These are phyloP conservation scores for Stomatorhinus ivindoensis DNA, from an alignment of 2,113 vertebrate genomes.

Conservation along the genomic window DNA sequence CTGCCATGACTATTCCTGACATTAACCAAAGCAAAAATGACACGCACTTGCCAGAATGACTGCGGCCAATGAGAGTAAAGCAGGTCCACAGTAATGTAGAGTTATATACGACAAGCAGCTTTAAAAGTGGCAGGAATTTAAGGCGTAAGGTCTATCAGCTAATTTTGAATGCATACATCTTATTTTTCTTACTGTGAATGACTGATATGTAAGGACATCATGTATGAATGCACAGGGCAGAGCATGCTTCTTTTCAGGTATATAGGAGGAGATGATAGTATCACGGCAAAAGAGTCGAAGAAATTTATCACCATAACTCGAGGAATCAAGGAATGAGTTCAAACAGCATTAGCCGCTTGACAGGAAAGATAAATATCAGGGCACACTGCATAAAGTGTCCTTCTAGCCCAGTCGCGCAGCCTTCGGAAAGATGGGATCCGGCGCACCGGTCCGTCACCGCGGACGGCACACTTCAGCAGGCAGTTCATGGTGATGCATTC, in stretches of 20 bases:
- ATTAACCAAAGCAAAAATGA: background rate
- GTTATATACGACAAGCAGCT: background rate
- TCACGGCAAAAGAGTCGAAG: background rate
- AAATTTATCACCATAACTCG: slow-evolving; percentile 68
- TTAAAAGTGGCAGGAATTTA: background rate
- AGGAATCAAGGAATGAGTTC: slow-evolving; percentile 54
- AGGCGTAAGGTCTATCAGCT: background rate
- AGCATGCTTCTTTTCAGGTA: background rate
- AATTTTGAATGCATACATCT: background rate
- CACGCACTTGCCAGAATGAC: background rate
- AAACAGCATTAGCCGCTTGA: slow-evolving; percentile 51
- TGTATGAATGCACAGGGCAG: background rate
- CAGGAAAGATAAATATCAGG: slow-evolving; percentile 52
- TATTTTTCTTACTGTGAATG: background rate
- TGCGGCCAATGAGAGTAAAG: background rate
- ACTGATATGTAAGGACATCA: background rate
- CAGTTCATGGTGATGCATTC: slow-evolving; percentile 53
- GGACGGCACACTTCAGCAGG: slow-evolving; percentile 55
- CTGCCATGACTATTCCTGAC: background rate
- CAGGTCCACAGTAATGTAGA: background rate
- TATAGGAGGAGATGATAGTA: background rate
- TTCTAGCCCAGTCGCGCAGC: slow-evolving; percentile 35
- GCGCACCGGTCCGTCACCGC: slow-evolving; percentile 46
- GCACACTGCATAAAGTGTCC: slow-evolving; percentile 43
- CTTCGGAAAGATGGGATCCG: slow-evolving; percentile 32